Conservation (phyloP, 2,113 vertebrate genomes). For the Cariama cristata region DNA sequence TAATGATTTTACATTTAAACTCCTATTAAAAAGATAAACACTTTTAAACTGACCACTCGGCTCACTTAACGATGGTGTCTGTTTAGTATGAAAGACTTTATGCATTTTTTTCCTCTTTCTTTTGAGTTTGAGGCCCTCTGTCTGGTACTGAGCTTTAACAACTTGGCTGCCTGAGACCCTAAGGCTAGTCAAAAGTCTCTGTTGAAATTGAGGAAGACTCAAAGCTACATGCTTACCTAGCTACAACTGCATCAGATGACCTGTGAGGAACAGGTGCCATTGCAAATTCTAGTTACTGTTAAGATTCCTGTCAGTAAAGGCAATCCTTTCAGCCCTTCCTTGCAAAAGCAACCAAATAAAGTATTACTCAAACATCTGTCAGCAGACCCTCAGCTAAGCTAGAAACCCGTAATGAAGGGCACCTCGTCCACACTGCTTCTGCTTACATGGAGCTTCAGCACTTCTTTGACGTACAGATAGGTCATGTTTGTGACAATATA, state of each 20-base stretch:
- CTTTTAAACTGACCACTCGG: not conserved
- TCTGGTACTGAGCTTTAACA: not conserved
- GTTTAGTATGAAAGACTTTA: not conserved
- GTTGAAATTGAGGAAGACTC: not conserved
- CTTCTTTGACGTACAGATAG: not conserved
- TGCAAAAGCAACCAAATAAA: conserved; percentile 21
- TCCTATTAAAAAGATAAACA: not conserved
- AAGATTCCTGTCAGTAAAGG: conserved; percentile 42
- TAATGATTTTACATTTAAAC: not conserved
- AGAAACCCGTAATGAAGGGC: conserved; percentile 21
- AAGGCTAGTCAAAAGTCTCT: not conserved
- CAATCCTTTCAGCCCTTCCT: not conserved
- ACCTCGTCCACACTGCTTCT: conserved; percentile 24
- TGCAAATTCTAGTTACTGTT: not conserved
- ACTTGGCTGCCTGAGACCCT: not conserved
- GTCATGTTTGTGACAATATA: not conserved
- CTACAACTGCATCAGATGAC: not conserved
- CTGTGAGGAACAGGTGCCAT: not conserved
- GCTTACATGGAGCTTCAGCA: not conserved
- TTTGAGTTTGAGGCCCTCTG: not conserved
- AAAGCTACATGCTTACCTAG: not conserved
- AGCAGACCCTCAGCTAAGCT: not conserved
- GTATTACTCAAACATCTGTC: conserved; percentile 47
- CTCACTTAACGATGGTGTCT: not conserved
- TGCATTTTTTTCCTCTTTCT: not conserved